phyloP scores from a whole-genome alignment of 2,113 vertebrate genomes.

The Dasypus novemcinctus region DNA sequence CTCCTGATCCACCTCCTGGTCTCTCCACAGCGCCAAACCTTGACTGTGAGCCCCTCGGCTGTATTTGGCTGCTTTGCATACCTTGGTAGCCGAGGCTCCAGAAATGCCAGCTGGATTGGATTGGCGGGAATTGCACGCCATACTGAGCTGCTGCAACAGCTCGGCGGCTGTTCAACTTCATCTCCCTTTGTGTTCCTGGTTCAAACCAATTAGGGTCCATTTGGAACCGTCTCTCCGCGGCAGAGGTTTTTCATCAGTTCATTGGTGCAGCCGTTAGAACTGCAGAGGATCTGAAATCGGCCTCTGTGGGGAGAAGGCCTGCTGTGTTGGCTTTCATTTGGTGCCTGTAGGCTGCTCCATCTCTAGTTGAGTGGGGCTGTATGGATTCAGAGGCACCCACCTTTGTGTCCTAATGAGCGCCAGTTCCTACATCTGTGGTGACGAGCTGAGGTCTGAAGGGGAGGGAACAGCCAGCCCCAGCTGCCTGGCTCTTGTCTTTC shows the following conservation, averaged over 20 bases:
- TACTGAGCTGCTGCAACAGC: not conserved
- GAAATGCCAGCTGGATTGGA: not conserved
- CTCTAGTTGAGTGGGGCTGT: not conserved
- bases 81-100: not conserved
- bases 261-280: not conserved
- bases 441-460: not conserved
- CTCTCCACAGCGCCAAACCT: not conserved
- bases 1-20: not conserved
- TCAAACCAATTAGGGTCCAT: not conserved
- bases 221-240: not conserved
- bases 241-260: not conserved
- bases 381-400: not conserved
- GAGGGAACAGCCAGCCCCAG: not conserved
- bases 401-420: not conserved
- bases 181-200: not conserved
- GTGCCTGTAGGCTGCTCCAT: not conserved
- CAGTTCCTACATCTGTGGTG: not conserved
- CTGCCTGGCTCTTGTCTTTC: not conserved
- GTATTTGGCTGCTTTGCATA: not conserved
- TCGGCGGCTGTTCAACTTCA: not conserved
- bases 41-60: accelerated
- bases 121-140: not conserved
- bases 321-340: not conserved
- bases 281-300: not conserved
- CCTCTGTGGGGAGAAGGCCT: not conserved